Percentiles rank a stretch among this genome's conserved stretches.
Conservation (phyloP, 2,888 invertebrate genomes). For the Furcula furcula region DNA sequence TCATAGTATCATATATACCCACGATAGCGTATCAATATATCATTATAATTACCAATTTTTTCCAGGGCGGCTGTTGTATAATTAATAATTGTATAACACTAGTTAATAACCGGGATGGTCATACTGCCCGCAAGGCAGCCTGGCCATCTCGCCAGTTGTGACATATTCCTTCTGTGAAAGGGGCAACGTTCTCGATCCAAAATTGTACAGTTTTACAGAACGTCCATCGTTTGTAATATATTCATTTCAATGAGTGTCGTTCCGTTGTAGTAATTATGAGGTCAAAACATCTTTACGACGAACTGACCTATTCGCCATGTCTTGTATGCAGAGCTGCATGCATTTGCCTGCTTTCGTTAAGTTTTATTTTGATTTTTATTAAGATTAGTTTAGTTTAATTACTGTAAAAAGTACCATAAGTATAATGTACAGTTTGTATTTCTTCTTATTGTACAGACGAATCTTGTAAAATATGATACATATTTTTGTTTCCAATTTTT, state of each 20-base stretch:
- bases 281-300: constrained; percentile 84
- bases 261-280: constrained; percentile 82
- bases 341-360: constrained; percentile 87
- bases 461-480: constrained; percentile 77
- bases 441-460: constrained; percentile 77
- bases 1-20: constrained; percentile 61
- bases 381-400: constrained; percentile 78
- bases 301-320: constrained; percentile 86
- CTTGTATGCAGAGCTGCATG: constrained; percentile 84
- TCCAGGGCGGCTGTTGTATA: constrained; percentile 73
- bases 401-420: constrained; percentile 74
- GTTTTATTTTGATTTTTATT: constrained; percentile 79
- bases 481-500: constrained; percentile 86
- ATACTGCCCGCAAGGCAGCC: constrained; percentile 72
- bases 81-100: constrained; percentile 61
- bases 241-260: constrained; percentile 86
- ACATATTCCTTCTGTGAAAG: constrained; percentile 94
- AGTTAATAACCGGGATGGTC: constrained; percentile 70
- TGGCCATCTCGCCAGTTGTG: constrained; percentile 86
- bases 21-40: constrained; percentile 60
- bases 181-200: constrained; percentile 88
- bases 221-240: constrained; percentile 82
- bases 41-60: constrained; percentile 79
- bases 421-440: constrained; percentile 78
- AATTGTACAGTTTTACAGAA: constrained; percentile 77